Evolutionary conservation across 92 coral and sea anemone species (phyloP).

Genomic region (Palythoa grandiflora): DNA sequence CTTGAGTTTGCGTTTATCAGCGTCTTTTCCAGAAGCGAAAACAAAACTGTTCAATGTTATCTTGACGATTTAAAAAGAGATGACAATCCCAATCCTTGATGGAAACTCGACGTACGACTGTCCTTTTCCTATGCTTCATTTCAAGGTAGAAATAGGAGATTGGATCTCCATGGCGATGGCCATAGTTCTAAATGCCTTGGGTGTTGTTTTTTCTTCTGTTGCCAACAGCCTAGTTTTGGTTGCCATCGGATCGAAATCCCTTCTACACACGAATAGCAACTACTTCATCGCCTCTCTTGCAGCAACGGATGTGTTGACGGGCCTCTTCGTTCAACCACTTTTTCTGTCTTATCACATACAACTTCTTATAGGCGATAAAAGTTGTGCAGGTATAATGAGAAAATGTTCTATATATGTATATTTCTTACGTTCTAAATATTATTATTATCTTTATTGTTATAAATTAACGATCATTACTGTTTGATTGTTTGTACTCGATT

Average conservation of each 20-base stretch:
- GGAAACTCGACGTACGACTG: background rate
- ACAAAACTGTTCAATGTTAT: background rate
- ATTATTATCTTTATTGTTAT: too few relatives aligned
- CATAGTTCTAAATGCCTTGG: background rate
- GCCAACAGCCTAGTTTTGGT: background rate
- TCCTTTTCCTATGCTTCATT: slow-evolving; percentile 1
- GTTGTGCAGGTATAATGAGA: background rate
- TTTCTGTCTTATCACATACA: background rate
- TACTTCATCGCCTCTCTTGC: background rate
- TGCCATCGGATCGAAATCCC: background rate
- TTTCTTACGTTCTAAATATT: background rate
- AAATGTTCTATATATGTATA: background rate
- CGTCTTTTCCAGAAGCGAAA: background rate
- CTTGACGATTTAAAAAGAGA: background rate
- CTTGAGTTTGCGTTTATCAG: background rate
- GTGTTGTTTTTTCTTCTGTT: background rate
- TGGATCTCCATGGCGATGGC: background rate
- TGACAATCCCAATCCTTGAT: background rate
- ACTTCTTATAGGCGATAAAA: background rate
- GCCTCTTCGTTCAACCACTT: slow-evolving; percentile 1
- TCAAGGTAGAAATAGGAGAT: background rate
- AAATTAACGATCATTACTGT: too few relatives aligned
- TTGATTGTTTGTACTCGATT: too few relatives aligned
- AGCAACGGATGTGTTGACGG: background rate
- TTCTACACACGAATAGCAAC: background rate